Conservation (phyloP, 2,888 invertebrate genomes). For the Dorcus parallelipipedus region DNA sequence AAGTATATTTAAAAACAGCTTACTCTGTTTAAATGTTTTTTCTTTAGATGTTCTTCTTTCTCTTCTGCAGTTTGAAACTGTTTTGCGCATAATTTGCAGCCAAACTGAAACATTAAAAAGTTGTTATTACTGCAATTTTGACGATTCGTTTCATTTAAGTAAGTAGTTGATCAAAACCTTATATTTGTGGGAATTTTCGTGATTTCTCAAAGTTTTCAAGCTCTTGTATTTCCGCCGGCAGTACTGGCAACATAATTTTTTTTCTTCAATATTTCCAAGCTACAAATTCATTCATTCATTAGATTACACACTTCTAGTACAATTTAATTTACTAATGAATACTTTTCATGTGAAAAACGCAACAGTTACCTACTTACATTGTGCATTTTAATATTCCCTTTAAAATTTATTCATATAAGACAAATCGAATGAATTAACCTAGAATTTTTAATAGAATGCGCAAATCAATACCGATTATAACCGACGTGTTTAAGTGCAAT, state of each 20-base stretch:
- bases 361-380: no score
- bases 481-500: no score
- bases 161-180: constrained; percentile 22
- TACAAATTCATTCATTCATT: no score
- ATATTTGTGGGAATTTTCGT: constrained; percentile 45
- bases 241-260: constrained; percentile 10
- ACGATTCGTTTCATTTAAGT: not conserved
- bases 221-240: constrained; percentile 25
- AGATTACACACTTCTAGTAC: no score
- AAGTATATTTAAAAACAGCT: not conserved
- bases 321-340: no score
- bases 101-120: constrained; percentile 36
- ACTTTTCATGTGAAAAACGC: no score
- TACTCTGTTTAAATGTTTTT: constrained; percentile 23
- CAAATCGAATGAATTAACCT: no score
- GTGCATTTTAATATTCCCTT: no score
- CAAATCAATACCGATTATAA: no score
- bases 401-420: no score
- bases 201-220: constrained; percentile 44
- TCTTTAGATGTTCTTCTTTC: constrained; percentile 29
- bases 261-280: not conserved
- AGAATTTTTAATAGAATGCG: no score
- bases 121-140: not conserved
- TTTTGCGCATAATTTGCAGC: constrained; percentile 43
- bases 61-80: constrained; percentile 10